Base-by-base conservation (phyloP, 1,140 invertebrate species). In the Batillaria attramentaria region DNA sequence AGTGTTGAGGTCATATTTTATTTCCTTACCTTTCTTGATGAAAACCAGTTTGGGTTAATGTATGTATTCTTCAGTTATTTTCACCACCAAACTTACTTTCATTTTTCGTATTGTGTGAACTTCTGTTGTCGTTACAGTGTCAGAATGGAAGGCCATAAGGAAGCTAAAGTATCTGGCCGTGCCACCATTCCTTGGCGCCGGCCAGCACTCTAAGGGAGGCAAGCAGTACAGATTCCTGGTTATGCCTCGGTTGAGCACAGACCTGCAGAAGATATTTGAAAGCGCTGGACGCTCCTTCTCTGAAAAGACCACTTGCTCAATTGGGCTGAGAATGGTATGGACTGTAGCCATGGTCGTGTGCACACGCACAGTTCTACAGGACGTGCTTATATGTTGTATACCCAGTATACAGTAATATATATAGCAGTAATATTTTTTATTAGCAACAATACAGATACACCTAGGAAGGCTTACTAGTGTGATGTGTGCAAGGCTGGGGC, bases 141-240 rank as follows among this genome's bases (percentile, higher is more conserved):
- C 95, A 85, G 91, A 92, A 82, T 97, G 95, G 95, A 94, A 93
- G 82, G 92, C 92, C 74, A 88, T 92, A 75, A 93, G 94, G 72
- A 93, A 94, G 81, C 89, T 95, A 28, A 93, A 94, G 74, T 93
- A 93, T 83, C 92, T 98, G 6, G 97, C 97, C 39, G 94, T 99
- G 91, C 97, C 97, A 5, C 92, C 94, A 54, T 98, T 95, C 84
- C 94, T 97, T 81, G 95, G 95, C 33, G 96, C 95, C 81, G 98
- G 98, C 5, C 94, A 94, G 46, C 94, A 96, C 89, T 89, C 93
- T 65, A 93, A 93, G 81, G 92, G 93, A 68, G 93, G 93, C 28
- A 79, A 72, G n/a, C 94, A 94, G 83, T 98, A 97, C 86, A 92
- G 98, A 79, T 99, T 99, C 91, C 93, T 99, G 86, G 95, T 99